These are phyloP conservation scores for Otis tarda DNA, from an alignment of 2,113 vertebrate genomes.

Conservation along the genomic window DNA sequence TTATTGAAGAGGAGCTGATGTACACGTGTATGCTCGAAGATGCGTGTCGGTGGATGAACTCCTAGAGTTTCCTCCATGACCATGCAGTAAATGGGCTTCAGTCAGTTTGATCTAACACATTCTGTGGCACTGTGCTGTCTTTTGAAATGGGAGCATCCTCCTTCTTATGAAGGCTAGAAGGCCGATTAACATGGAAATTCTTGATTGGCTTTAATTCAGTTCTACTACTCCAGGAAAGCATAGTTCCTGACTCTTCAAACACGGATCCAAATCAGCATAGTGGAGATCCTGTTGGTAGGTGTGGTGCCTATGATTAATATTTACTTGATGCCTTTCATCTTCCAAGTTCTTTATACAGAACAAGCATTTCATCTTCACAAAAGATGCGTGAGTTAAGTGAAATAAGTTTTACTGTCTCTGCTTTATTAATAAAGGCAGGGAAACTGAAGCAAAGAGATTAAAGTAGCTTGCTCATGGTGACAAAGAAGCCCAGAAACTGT, in stretches of 20 bases:
- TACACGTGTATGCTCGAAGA: neutral
- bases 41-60: constrained; percentile 6
- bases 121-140: neutral
- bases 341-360: constrained; percentile 29
- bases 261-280: neutral
- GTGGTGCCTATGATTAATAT: constrained; percentile 54
- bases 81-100: constrained; percentile 23
- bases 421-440: constrained; percentile 24
- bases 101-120: constrained; percentile 12
- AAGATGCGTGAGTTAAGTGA: constrained; percentile 10
- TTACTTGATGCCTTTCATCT: constrained; percentile 47
- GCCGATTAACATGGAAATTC: constrained; percentile 28
- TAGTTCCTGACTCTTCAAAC: constrained; percentile 34
- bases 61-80: constrained; percentile 7
- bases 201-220: constrained; percentile 57
- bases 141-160: constrained; percentile 38
- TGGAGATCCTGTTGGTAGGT: constrained; percentile 51
- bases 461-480: neutral
- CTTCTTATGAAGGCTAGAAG: constrained; percentile 35
- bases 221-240: neutral
- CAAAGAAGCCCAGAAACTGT: neutral
- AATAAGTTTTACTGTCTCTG: neutral
- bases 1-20: constrained; percentile 52
- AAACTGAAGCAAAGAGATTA: neutral
- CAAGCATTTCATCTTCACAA: constrained; percentile 26